Evolutionary conservation across 2,113 vertebrate species (phyloP).

Genomic region (Sterrhoptilus dennistouni): DNA sequence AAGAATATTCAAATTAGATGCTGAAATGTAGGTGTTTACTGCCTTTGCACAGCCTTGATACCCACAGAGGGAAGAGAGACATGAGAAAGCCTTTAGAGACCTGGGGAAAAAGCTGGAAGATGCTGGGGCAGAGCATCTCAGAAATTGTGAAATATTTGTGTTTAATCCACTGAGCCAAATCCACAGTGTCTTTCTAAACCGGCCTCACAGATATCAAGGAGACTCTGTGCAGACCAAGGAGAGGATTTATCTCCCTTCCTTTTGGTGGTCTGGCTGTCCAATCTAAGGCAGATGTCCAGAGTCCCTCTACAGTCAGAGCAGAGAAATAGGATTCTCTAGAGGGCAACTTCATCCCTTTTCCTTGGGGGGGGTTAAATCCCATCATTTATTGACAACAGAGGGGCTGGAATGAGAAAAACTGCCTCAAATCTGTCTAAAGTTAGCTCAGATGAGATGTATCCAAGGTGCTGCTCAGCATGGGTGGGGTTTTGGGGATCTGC

Average conservation of each 20-base stretch:
- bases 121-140: neutral
- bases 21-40: neutral
- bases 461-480: neutral
- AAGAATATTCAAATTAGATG: neutral
- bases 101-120: neutral
- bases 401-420: neutral
- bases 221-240: neutral
- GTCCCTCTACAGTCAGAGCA: neutral
- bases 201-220: neutral
- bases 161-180: neutral
- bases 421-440: neutral
- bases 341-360: neutral
- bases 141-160: neutral
- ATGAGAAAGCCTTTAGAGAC: neutral
- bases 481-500: neutral
- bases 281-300: neutral
- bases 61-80: neutral
- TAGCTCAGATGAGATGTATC: neutral
- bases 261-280: neutral
- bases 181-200: fast-evolving
- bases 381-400: neutral
- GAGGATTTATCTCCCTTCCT: neutral
- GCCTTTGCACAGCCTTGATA: neutral
- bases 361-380: neutral
- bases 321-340: neutral